phyloP scores from a whole-genome alignment of 2,113 vertebrate species.

The Otocyon megalotis region DNA sequence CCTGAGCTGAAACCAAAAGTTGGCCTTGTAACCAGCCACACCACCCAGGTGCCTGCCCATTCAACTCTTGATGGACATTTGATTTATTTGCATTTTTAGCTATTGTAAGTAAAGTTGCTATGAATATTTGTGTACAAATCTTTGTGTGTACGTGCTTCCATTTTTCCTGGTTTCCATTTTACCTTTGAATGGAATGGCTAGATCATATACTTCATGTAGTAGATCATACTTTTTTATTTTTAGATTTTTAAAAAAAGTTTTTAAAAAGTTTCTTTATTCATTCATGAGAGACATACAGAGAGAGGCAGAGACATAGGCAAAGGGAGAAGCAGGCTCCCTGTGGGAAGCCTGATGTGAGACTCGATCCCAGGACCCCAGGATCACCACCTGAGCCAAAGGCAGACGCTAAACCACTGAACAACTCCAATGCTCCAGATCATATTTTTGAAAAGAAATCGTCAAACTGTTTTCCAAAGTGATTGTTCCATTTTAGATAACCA shows the following conservation, averaged over 20 bases:
- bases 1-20: neutral
- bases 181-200: neutral
- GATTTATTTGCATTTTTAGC: conserved; percentile 11
- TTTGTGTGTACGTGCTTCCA: neutral
- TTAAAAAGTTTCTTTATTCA: too few species aligned
- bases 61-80: neutral
- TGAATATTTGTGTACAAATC: neutral
- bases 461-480: neutral
- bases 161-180: neutral
- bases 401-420: too few species aligned
- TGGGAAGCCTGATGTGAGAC: too few species aligned
- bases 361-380: too few species aligned
- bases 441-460: conserved; percentile 1
- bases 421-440: neutral
- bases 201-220: neutral
- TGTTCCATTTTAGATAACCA: neutral
- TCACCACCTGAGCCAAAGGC: too few species aligned
- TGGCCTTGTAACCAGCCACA: neutral
- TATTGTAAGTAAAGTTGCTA: neutral
- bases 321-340: too few species aligned
- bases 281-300: too few species aligned
- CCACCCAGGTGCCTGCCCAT: neutral
- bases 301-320: too few species aligned
- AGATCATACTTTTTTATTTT: neutral
- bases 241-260: too few species aligned